These are phyloP conservation scores for Hydrotaea diabolus DNA, from an alignment of 2,888 invertebrate species.

Conservation along the genomic window DNA sequence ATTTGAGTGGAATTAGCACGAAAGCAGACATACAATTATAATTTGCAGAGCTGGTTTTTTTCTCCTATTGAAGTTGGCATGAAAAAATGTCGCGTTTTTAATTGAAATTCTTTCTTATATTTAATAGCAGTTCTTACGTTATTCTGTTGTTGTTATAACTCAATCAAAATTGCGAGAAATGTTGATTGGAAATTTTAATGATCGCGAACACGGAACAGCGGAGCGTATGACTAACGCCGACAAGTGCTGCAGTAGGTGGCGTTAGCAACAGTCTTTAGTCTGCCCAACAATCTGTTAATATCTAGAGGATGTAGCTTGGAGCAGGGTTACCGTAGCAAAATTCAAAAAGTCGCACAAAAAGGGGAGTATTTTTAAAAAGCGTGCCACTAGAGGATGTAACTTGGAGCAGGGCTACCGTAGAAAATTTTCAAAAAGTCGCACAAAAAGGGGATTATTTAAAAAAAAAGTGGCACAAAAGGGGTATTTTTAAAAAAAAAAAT, in stretches of 20 bases:
- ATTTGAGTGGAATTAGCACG: no score
- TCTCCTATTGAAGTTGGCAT: neutral
- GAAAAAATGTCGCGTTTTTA: neutral
- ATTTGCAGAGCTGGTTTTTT: conserved; percentile 7
- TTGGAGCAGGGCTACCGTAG: no score
- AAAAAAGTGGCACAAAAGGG: no score
- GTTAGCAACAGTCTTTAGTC: neutral
- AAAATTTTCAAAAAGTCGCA: no score
- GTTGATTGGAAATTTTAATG: conserved; percentile 6
- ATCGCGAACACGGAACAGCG: conserved; percentile 23
- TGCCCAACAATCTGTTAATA: no score
- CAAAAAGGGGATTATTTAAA: no score
- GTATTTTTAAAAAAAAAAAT: no score
- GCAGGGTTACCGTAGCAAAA: no score
- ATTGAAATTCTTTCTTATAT: conserved; percentile 19
- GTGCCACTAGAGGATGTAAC: no score
- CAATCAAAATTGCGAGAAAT: neutral
- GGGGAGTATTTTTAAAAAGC: no score
- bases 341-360: no score
- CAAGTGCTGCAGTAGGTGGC: neutral
- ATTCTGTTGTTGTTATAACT: neutral
- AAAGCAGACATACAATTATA: neutral
- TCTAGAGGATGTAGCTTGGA: no score
- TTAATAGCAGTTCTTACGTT: neutral
- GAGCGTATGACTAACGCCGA: neutral